phyloP scores from a whole-genome alignment of 2,797 vertebrate genomes.

The Eulemur albifrons region DNA sequence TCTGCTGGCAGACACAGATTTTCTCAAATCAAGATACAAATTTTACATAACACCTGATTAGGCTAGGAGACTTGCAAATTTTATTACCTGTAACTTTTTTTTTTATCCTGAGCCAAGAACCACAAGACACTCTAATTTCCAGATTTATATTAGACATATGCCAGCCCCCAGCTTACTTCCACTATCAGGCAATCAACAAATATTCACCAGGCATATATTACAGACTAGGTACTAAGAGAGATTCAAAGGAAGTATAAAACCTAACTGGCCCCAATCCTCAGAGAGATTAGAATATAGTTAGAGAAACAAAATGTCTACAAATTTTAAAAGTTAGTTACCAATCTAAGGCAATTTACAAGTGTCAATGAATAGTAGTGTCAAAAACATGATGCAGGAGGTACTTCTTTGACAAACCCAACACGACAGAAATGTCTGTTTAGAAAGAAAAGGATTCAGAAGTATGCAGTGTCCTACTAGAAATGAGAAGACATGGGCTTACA shows the following conservation, averaged over 20 bases:
- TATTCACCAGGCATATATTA: not conserved
- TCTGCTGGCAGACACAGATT: constrained; percentile 36
- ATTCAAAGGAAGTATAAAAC: constrained; percentile 15
- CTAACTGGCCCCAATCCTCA: not conserved
- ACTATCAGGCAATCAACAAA: constrained; percentile 39
- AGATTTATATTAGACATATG: constrained; percentile 39
- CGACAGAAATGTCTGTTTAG: not conserved
- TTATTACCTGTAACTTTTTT: constrained; percentile 40
- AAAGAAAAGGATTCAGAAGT: not conserved
- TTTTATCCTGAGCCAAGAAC: constrained; percentile 41
- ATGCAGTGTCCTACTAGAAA: not conserved
- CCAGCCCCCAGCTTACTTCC: not conserved
- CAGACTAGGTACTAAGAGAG: not conserved
- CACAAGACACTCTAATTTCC: constrained; percentile 51
- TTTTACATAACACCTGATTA: constrained; percentile 67
- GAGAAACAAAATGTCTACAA: constrained; percentile 25
- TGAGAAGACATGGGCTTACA: not conserved
- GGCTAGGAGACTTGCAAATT: constrained; percentile 45
- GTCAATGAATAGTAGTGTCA: not conserved
- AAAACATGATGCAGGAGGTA: not conserved
- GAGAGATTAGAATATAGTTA: not conserved
- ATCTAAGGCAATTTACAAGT: constrained; percentile 11
- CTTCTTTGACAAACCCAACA: not conserved
- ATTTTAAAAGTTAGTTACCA: constrained; percentile 21
- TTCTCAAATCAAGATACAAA: constrained; percentile 64